phyloP scores from a whole-genome alignment of 2,113 vertebrate species.

The Otus sunia region DNA sequence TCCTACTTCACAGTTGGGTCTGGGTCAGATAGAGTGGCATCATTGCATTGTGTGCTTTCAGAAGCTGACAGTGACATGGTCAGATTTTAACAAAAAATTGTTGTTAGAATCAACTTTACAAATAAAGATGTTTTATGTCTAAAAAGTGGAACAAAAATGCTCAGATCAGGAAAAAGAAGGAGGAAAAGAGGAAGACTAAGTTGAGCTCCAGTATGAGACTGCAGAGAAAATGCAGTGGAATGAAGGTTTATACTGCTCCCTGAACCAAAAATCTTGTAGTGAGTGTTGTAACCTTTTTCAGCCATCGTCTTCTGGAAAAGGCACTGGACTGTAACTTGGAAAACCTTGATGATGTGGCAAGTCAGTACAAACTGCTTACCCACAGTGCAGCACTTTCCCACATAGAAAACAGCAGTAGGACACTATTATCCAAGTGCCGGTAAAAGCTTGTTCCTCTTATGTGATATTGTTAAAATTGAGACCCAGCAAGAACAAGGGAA shows the following conservation, averaged over 20 bases:
- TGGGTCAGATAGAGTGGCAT: not conserved
- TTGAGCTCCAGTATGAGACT: not conserved
- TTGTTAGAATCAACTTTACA: not conserved
- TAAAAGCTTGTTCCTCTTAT: not conserved
- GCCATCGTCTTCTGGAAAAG: not conserved
- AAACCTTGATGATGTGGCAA: not conserved
- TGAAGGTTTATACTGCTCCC: not conserved
- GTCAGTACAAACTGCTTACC: not conserved
- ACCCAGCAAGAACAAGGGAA: not conserved
- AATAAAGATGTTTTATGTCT: not conserved
- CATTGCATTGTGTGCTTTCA: accelerated
- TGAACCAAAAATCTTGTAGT: not conserved
- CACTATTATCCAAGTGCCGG: not conserved
- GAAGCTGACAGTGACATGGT: not conserved
- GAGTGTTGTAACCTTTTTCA: not conserved
- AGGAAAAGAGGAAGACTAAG: not conserved
- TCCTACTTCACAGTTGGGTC: not conserved
- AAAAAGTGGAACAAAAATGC: not conserved
- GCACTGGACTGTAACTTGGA: not conserved
- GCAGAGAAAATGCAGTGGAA: not conserved
- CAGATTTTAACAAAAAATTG: not conserved
- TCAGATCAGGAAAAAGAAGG: accelerated
- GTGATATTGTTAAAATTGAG: not conserved
- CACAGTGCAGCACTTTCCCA: not conserved
- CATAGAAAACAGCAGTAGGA: not conserved